These are phyloP conservation scores for Mechanitis mazaeus DNA, from an alignment of 2,888 invertebrate genomes.

Conservation along the genomic window DNA sequence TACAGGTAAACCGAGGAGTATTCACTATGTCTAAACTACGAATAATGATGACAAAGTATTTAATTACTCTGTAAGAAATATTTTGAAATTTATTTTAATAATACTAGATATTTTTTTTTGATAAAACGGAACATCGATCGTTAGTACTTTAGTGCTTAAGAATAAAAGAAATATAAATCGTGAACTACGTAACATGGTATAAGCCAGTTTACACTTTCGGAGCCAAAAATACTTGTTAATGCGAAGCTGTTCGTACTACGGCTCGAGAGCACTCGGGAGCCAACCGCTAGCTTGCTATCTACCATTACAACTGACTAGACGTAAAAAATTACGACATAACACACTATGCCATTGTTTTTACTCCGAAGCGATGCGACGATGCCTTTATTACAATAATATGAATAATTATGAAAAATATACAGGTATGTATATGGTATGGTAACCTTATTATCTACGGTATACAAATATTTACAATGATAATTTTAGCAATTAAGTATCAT, in stretches of 20 bases:
- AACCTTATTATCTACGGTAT: conserved; percentile 49
- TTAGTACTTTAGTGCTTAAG: not conserved
- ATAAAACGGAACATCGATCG: not conserved
- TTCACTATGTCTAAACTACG: conserved; percentile 33
- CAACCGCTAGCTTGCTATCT: conserved; percentile 49
- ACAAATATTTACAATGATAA: conserved; percentile 56
- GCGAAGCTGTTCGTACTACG: conserved; percentile 20
- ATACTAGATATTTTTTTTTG: not conserved
- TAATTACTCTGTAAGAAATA: conserved; percentile 26
- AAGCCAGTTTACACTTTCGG: conserved; percentile 24
- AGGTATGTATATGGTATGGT: conserved; percentile 52
- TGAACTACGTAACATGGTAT: conserved; percentile 2
- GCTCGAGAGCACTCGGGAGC: conserved; percentile 25
- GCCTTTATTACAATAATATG: conserved; percentile 36
- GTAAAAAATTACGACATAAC: conserved; percentile 54
- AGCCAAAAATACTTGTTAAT: conserved; percentile 11
- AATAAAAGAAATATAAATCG: not conserved
- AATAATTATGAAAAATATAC: conserved; percentile 66
- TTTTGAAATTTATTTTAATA: not conserved
- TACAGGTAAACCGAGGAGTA: conserved; percentile 37
- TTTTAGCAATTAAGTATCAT: conserved; percentile 22
- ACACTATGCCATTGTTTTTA: conserved; percentile 51
- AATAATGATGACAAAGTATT: conserved; percentile 43
- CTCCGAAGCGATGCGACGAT: conserved; percentile 50
- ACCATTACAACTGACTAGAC: conserved; percentile 68